phyloP scores from a whole-genome alignment of 2,113 vertebrate genomes.

The Hepsetus odoe region DNA sequence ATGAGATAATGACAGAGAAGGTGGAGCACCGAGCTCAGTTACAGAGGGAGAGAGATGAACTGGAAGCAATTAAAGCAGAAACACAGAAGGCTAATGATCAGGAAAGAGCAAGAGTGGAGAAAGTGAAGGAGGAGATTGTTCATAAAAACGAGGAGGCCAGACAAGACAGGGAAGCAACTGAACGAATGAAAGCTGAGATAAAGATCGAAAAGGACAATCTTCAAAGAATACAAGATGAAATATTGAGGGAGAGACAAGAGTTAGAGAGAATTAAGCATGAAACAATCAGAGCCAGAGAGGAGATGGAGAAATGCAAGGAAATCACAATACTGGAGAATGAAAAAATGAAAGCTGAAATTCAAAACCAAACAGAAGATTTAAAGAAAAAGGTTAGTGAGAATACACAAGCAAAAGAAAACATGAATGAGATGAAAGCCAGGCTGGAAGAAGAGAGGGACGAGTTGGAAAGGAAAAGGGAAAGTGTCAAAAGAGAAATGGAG shows the following conservation, averaged over 20 bases:
- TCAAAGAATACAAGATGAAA: neutral
- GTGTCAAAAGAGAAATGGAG: constrained; percentile 45
- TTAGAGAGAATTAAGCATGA: constrained; percentile 45
- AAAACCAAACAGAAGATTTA: constrained; percentile 47
- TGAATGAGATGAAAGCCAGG: constrained; percentile 50
- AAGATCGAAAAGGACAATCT: constrained; percentile 39
- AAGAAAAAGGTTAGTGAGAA: constrained; percentile 42
- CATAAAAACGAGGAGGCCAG: constrained; percentile 22
- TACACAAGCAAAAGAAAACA: constrained; percentile 40
- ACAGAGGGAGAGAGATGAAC: constrained; percentile 49
- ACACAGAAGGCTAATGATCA: constrained; percentile 37
- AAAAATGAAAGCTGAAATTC: constrained; percentile 24
- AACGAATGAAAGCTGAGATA: constrained; percentile 36
- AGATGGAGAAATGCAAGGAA: constrained; percentile 30
- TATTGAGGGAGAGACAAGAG: constrained; percentile 27
- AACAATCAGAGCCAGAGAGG: constrained; percentile 35
- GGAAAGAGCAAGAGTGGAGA: constrained; percentile 44
- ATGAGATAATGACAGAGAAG: constrained; percentile 32
- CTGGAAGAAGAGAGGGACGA: constrained; percentile 49
- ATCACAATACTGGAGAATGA: constrained; percentile 27
- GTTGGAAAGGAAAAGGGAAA: constrained; percentile 42
- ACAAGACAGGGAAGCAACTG: constrained; percentile 39
- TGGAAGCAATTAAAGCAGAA: constrained; percentile 46
- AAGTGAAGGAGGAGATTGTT: constrained; percentile 40
- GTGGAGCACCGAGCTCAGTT: constrained; percentile 41